These are phyloP conservation scores for Nannobrachium achirus DNA, from an alignment of 2,113 vertebrate genomes.

Conservation along the genomic window DNA sequence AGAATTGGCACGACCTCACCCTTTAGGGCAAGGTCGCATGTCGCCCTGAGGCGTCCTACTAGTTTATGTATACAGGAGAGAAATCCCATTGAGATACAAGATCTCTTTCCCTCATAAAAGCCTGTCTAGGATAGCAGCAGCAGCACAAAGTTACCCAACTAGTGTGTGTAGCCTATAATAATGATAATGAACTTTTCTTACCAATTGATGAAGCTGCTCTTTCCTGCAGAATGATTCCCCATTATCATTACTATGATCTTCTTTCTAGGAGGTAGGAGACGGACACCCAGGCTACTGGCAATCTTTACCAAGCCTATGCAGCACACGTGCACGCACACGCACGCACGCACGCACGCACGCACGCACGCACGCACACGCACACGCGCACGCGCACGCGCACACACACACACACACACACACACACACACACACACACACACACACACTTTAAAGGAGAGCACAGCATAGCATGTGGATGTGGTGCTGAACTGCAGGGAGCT, in stretches of 20 bases:
- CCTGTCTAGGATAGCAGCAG: no score
- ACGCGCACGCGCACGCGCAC: neutral
- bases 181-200: constrained; percentile 52
- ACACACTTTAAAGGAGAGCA: neutral
- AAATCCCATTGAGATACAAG: no score
- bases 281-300: constrained; percentile 73
- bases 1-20: no score
- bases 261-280: constrained; percentile 79
- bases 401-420: no score
- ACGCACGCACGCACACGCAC: constrained; percentile 14
- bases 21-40: no score
- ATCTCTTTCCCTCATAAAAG: no score
- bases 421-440: neutral
- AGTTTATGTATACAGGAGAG: no score
- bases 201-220: constrained; percentile 86
- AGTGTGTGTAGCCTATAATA: neutral
- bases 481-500: no score
- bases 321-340: constrained; percentile 1
- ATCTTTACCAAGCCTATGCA: constrained; percentile 80
- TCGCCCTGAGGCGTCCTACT: no score
- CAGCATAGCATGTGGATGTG: no score
- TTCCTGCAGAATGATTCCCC: constrained; percentile 84
- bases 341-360: constrained; percentile 4
- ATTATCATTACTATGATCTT: constrained; percentile 84
- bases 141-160: no score